Base-by-base conservation (phyloP, 2,113 vertebrate species). In the Progne subis region DNA sequence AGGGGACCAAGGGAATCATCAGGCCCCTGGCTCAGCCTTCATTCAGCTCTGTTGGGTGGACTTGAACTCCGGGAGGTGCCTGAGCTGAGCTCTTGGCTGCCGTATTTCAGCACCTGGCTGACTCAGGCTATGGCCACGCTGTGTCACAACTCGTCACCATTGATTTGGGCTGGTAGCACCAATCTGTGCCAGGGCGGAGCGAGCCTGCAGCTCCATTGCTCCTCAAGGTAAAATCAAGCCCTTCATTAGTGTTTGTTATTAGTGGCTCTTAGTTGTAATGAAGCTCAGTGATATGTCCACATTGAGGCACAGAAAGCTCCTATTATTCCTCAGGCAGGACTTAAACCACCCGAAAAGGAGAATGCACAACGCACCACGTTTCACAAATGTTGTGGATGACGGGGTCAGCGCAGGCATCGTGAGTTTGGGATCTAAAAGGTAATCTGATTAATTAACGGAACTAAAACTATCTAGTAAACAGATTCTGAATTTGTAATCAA, bases 391-490 rank as follows among this genome's bases (percentile, higher is more conserved):
- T 70, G n/a, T 60, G 31, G 39, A 18, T 69, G 82, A 64, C 60
- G 78, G 21, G 56, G 37, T 69, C 69, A 78, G 64, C 6, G 6
- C 17, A 55, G 43, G 17, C 76, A 46, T 49, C 13, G 1, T 0
- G 6, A 37, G 46, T 86, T 87, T 92, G 81, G 65, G 44, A 90
- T 83, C 65, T 46, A 83, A 81, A 69, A 81, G 11, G 28, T 93
- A 86, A 93, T 92, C 61, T 71, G 76, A 67, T 49, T 96, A 94
- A 95, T 97, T 95, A 96, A 71, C 81, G 81, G 90, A 90, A 65
- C n/a, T 50, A 88, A 92, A 87, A 53, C 53, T 76, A 79, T 53
- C 94, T 82, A 72, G 46, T 92, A 95, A 96, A 95, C 88, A 81
- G 80, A 53, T 90, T 82, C 77, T 92, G 93, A 59, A 88, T 93